Percentiles rank a stretch among this genome's conserved stretches.
Conservation (phyloP, 2,888 invertebrate genomes). For the Cancer borealis region DNA sequence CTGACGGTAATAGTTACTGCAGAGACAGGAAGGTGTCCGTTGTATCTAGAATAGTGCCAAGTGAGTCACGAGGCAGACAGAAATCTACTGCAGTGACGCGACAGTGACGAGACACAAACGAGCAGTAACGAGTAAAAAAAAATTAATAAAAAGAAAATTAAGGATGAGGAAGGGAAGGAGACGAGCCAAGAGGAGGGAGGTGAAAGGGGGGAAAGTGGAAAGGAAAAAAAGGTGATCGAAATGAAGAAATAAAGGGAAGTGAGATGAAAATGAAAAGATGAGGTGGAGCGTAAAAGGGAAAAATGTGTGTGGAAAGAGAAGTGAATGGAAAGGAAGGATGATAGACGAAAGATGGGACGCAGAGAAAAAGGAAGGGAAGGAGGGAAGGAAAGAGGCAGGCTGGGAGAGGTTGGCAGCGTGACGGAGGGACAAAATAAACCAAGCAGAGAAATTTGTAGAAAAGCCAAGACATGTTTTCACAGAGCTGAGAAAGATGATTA, state of each 20-base stretch:
- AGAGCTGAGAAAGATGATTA: neutral
- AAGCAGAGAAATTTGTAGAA: conserved; percentile 2
- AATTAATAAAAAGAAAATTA: neutral
- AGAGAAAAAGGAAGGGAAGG: neutral
- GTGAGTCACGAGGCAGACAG: conserved; percentile 1
- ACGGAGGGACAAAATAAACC: conserved; percentile 28
- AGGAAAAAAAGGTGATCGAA: neutral
- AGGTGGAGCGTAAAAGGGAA: neutral
- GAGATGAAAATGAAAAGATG: neutral
- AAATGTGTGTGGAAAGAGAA: conserved; percentile 1
- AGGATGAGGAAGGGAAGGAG: neutral
- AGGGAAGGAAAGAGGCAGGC: neutral
- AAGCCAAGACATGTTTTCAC: neutral
- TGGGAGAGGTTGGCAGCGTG: neutral
- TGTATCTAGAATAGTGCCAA: neutral
- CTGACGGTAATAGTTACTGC: neutral
- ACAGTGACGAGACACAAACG: conserved; percentile 23
- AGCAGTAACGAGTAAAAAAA: neutral
- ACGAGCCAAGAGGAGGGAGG: neutral
- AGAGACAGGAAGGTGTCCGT: neutral
- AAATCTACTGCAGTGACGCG: neutral
- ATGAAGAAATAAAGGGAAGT: neutral
- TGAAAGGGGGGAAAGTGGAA: neutral
- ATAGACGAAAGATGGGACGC: neutral
- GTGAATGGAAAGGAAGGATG: neutral